A percentile compares a stretch with the other conserved stretches of the same genome.
Evolutionary conservation across 2,113 vertebrate species (phyloP).

Genomic region (Amphiprion ocellaris): DNA sequence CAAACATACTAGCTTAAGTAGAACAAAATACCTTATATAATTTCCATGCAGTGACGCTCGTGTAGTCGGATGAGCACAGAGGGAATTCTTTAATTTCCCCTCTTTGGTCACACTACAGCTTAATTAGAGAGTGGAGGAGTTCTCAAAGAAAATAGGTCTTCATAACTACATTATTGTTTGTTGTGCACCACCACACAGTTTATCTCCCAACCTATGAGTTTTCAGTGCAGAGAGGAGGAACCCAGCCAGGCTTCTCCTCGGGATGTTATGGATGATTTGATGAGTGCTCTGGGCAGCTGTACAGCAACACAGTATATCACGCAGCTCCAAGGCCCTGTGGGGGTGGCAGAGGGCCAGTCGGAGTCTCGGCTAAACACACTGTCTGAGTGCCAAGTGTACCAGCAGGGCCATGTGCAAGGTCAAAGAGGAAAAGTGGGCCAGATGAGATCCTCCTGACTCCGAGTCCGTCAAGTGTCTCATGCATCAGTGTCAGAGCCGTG

Average conservation of each 20-base stretch:
- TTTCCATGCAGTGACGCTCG: conserved; percentile 63
- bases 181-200: neutral
- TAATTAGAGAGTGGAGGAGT: conserved; percentile 70
- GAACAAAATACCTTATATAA: conserved; percentile 63
- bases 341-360: conserved; percentile 38
- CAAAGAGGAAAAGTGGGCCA: conserved; percentile 39
- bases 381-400: conserved; percentile 45
- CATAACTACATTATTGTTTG: conserved; percentile 33
- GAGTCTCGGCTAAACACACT: conserved; percentile 46
- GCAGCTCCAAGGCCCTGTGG: conserved; percentile 52
- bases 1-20: conserved; percentile 43
- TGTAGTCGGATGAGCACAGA: conserved; percentile 68
- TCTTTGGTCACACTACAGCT: conserved; percentile 76
- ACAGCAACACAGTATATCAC: conserved; percentile 68
- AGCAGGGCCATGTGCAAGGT: conserved; percentile 53
- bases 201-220: conserved; percentile 20
- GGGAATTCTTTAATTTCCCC: conserved; percentile 70
- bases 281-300: conserved; percentile 53
- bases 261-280: conserved; percentile 67
- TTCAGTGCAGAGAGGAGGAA: conserved; percentile 24
- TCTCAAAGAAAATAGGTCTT: conserved; percentile 30
- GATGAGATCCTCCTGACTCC: conserved; percentile 21
- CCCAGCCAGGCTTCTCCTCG: conserved; percentile 25
- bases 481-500: conserved; percentile 5
- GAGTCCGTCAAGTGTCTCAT: neutral